Evolutionary conservation across 2,797 vertebrate genomes (phyloP), one percentile per base, ranked within the genome.

Genomic region (Channa striata): DNA sequence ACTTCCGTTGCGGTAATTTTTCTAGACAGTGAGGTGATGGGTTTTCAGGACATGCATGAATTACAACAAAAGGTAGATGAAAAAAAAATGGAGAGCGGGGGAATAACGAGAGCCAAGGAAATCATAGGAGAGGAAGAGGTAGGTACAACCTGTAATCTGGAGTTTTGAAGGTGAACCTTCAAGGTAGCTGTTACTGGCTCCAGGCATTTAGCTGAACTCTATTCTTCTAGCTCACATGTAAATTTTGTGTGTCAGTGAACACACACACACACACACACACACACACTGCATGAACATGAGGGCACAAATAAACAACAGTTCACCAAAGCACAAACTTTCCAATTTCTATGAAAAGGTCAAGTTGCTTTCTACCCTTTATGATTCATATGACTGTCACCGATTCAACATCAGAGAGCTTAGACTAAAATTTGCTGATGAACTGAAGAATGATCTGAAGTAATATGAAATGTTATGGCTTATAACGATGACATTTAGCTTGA

Each of bases 141-240:
- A 59, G 75, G 72, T 43, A 65, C 66, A 58, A 74, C 40, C 77
- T 68, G 62, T 82, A 87, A 86, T 81, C 70, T 72, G 75, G 72
- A 88, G 66, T 87, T 84, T 72, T 86, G 80, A 89, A 92, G 84
- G 89, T 92, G 87, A 92, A 88, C 67, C 73, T 68, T 79, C 36
- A 86, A 88, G 82, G 81, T 84, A 72, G 74, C 54, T 68, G 72
- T 83, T 86, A 74, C 63, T 76, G 59, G 67, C 85, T 88, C 59
- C 65, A 49, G 47, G 77, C 67, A 69, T 58, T 77, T 69, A 51
- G 68, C 81, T 77, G 36, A 83, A 81, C 80, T 80, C 68, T 68
- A 73, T 77, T 81, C 64, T 47, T 80, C 58, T 58, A 57, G 64
- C 74, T 66, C 20, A 67, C 62, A 69, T 46, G 6, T 50, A 42